A percentile compares a stretch with the other conserved stretches of the same genome.
Conservation (phyloP, 2,113 vertebrate genomes). For the Aldabrachelys gigantea region DNA sequence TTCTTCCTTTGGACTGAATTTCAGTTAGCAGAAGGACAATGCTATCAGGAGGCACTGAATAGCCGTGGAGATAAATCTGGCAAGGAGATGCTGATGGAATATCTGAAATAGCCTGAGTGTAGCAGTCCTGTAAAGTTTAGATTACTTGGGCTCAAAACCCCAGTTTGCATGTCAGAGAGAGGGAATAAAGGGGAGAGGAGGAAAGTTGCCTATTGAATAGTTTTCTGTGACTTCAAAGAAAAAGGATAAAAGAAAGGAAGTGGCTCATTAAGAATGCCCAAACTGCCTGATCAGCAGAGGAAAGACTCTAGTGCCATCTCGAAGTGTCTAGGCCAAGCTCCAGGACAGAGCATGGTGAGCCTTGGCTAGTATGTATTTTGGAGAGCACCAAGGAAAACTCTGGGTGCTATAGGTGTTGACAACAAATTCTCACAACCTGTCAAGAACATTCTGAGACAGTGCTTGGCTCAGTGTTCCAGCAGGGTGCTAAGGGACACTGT, state of each 20-base stretch:
- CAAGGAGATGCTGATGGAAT: constrained; percentile 30
- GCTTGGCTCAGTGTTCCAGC: background rate
- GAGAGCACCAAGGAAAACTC: accelerated
- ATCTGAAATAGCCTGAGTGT: constrained; percentile 22
- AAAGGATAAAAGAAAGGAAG: background rate
- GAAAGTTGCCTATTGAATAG: background rate
- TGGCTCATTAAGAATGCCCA: background rate
- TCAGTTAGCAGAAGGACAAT: constrained; percentile 54
- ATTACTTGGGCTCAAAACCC: background rate
- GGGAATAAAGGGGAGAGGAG: background rate
- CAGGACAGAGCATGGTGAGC: background rate
- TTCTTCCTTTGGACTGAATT: constrained; percentile 32
- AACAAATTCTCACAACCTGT: too few relatives aligned
- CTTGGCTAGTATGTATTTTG: background rate
- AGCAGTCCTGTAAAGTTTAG: constrained; percentile 14
- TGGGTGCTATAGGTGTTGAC: background rate
- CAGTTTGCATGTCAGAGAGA: constrained; percentile 17
- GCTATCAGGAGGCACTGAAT: constrained; percentile 8
- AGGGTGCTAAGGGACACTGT: background rate
- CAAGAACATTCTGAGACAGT: background rate
- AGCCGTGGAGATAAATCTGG: constrained; percentile 33
- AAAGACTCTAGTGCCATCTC: background rate
- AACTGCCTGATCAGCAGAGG: background rate
- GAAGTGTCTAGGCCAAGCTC: background rate
- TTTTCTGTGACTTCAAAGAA: background rate